Percentiles rank a stretch among this genome's conserved stretches.
phyloP scores from a whole-genome alignment of 2,797 vertebrate species.

The Hephaestus fuliginosus region DNA sequence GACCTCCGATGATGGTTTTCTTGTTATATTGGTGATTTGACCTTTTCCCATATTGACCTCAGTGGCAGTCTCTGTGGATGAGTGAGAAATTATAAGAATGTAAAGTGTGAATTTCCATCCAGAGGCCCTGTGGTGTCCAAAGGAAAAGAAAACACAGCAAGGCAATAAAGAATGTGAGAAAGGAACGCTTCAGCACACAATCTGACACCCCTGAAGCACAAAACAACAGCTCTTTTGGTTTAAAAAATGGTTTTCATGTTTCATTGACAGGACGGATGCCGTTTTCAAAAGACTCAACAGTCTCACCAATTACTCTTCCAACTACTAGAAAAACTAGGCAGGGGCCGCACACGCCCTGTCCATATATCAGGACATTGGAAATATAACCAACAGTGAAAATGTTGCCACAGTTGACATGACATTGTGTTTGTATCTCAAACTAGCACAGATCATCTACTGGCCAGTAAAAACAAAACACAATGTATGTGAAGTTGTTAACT shows the following conservation, averaged over 20 bases:
- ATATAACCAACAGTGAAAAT: too few species aligned
- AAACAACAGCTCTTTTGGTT: constrained; percentile 35
- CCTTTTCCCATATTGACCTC: constrained; percentile 19
- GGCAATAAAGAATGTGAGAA: constrained; percentile 31
- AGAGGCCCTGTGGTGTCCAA: constrained; percentile 33
- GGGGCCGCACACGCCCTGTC: too few species aligned
- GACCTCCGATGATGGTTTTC: constrained; percentile 33
- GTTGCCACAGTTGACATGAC: too few species aligned
- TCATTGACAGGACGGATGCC: constrained; percentile 54
- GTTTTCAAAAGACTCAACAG: constrained; percentile 34
- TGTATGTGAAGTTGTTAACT: neutral
- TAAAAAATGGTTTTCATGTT: constrained; percentile 24
- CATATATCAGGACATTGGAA: too few species aligned
- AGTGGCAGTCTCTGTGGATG: constrained; percentile 13
- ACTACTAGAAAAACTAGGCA: too few species aligned
- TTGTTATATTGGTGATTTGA: constrained; percentile 2
- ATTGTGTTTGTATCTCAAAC: too few species aligned
- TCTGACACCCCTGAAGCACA: constrained; percentile 19
- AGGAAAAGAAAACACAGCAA: constrained; percentile 51
- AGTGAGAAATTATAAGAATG: constrained; percentile 36
- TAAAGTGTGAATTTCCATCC: constrained; percentile 43
- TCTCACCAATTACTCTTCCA: neutral
- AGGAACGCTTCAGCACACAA: constrained; percentile 7
- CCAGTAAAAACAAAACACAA: too few species aligned
- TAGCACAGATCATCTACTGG: too few species aligned